Conservation (phyloP, 2,888 invertebrate species). For the Pilophorus perplexus region DNA sequence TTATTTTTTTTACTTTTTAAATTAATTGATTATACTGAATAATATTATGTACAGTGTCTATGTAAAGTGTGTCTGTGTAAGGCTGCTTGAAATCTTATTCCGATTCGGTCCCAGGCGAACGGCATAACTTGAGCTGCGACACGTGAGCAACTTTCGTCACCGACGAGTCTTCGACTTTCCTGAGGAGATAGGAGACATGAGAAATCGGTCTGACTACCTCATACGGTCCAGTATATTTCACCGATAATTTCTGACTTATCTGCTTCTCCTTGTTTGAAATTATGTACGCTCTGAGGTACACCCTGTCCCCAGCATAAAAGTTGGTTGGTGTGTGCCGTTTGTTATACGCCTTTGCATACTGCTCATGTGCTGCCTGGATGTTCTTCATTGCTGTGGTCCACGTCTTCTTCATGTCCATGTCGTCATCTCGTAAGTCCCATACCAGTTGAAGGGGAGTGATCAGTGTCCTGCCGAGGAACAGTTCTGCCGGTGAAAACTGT, state of each 20-base stretch:
- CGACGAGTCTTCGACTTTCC: neutral
- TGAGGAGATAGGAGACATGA: neutral
- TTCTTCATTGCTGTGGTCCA: neutral
- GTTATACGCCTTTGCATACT: neutral
- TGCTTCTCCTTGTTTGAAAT: neutral
- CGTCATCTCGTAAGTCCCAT: constrained; percentile 4
- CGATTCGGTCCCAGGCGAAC: neutral
- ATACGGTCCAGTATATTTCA: neutral
- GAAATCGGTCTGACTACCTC: neutral
- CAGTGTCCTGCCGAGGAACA: constrained; percentile 12
- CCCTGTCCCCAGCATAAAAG: neutral
- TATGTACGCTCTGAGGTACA: neutral
- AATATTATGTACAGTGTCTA: neutral
- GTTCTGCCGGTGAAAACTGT: neutral
- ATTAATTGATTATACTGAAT: neutral
- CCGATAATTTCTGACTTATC: neutral
- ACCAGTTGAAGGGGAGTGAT: constrained; percentile 3
- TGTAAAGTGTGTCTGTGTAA: neutral
- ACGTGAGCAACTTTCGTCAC: neutral
- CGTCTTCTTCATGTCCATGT: neutral
- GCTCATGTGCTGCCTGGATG: neutral
- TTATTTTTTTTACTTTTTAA: neutral
- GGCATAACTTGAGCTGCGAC: neutral
- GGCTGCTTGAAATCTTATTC: neutral
- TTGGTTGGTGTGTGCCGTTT: neutral